These are phyloP conservation scores for Xenentodon cancila DNA, from an alignment of 2,797 vertebrate genomes.

Conservation along the genomic window DNA sequence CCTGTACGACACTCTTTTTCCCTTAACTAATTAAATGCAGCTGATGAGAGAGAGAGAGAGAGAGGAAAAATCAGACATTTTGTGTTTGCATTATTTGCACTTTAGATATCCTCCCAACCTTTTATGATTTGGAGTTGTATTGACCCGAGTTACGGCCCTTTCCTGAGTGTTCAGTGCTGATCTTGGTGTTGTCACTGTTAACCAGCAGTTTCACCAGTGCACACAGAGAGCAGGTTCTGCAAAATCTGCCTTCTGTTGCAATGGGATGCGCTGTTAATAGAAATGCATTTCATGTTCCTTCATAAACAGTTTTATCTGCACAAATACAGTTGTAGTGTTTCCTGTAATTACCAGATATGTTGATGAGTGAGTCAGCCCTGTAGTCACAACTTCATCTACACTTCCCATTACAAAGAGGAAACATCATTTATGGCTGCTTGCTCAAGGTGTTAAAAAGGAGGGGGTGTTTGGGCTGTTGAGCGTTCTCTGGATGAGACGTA, in stretches of 20 bases:
- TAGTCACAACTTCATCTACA: constrained; percentile 62
- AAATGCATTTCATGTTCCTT: constrained; percentile 5
- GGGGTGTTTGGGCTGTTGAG: constrained; percentile 49
- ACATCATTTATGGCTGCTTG: constrained; percentile 61
- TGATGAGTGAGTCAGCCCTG: constrained; percentile 66
- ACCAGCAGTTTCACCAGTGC: not conserved
- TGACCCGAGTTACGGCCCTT: too few species aligned
- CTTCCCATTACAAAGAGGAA: constrained; percentile 86
- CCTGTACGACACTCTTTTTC: too few species aligned
- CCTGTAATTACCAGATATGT: constrained; percentile 60
- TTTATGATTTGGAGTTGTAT: too few species aligned
- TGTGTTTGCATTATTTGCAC: too few species aligned
- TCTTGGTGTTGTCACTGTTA: not conserved
- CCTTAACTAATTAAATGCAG: too few species aligned
- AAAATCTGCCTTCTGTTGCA: not conserved
- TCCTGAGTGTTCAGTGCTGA: not conserved
- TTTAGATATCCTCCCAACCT: too few species aligned
- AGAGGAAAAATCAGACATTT: too few species aligned
- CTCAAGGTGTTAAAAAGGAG: constrained; percentile 66
- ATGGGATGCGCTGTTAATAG: not conserved
- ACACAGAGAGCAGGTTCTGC: not conserved
- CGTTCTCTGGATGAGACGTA: constrained; percentile 20
- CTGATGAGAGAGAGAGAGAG: too few species aligned
- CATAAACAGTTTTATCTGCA: constrained; percentile 22
- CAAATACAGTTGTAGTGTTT: constrained; percentile 53